Base-by-base conservation (phyloP, 2,797 vertebrate genomes). In the Enteromius trimaculatus region DNA sequence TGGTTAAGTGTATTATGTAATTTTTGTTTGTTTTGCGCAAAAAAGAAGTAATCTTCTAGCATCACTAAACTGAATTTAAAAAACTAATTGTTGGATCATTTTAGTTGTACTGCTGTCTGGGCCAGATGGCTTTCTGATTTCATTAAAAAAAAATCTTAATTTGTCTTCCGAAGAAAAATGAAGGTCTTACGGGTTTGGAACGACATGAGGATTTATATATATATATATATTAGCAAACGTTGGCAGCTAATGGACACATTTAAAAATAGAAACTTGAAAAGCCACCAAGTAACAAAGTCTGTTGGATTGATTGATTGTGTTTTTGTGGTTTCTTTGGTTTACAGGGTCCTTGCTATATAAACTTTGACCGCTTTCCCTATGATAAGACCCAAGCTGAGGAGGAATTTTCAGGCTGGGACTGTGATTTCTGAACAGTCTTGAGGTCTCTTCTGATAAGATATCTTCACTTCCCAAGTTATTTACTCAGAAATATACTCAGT, bases 281-380 rank as follows among this genome's bases (percentile, higher is more conserved):
- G 44, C 26, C 4, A n/a, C 29, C 60, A 62, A 78, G 44, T 19
- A 71, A 31, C 44, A 31, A 21, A 26, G 23, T 62, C 55, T 29
- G 55, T 55, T 39, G 39, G 39, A 39, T 31, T 68, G 7, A 11
- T 4, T 84, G 13, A 71, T 19, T 71, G 21, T 34, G 19, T 19
- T 10, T 42, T 19, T 77, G 37, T 80, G 37, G 66, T 13, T 60
- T 76, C 19, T 71, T 77, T 72, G 6, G 29, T 44, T 82, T 31
- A 42, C 85, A 96, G 95, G 95, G 95, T 39, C 92, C 94, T 13
- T 94, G 93, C 91, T 95, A 95, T 76, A 91, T 92, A 91, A 96
- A 95, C 91, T 96, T 96, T 87, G 95, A 95, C 87, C 89, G 91
- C 19, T 94, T 95, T 84, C 93, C 95, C 0, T 81, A 79, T 1